Base-by-base conservation (phyloP, 2,888 invertebrate genomes). In the Synanthedon andrenaeformis region DNA sequence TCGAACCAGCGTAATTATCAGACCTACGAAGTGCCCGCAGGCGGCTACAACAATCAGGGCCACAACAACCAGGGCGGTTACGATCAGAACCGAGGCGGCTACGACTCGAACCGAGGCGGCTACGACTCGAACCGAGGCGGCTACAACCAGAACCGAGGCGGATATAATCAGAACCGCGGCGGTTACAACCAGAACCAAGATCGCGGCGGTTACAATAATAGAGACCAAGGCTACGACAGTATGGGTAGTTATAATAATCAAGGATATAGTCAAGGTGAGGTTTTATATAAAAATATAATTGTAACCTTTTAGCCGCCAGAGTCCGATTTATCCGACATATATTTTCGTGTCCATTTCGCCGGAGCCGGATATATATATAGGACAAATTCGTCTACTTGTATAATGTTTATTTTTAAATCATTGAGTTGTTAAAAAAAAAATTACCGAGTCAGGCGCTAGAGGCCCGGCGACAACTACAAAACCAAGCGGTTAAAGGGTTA, bases 21-120 rank as follows among this genome's bases (percentile, higher is more conserved):
- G 67, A 79, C 81, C 0, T 80, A 71, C 57, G 80, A 82, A 49
- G 80, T 82, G 0, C 80, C 81, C 0, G 75, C 76, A 0, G 83
- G 84, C 0, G 81, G 82, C n/a, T 77, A 75, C 58, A 64, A 59
- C 51, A 42, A 41, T 28, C 41, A 48, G 49, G 54, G 55, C 12
- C 68, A 70, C 28, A 59, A 52, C 51, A 63, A 61, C 45, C 65
- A 66, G 0, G 58, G 62, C 8, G 56, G 54, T 19, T 55, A 59
- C 42, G 55, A 53, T 17, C 57, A 56, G 8, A 51, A 51, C 50
- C 54, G 52, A 8, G 49, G 50, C 17, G 54, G 52, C 48, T 52
- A 55, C 50, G 19, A 35, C 12, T 48, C 51, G 19, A 61, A 63
- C 49, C 59, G 60, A 17, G 55, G 56, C 14, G 56, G 58, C 19